Evolutionary conservation across 2,113 vertebrate genomes (phyloP).

Genomic region (Prunella himalayana): DNA sequence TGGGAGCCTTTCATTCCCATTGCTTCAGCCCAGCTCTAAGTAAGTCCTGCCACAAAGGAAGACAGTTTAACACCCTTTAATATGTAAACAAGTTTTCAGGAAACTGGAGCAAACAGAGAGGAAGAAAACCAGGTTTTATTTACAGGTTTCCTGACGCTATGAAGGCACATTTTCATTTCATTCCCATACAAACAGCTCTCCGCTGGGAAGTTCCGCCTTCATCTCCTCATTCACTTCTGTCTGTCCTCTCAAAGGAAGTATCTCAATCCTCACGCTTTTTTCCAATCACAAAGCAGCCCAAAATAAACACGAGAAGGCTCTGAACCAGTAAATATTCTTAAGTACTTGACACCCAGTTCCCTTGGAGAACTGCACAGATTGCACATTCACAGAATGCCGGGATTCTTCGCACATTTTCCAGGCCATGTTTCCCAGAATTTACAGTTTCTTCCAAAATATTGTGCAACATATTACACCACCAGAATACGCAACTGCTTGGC

Average conservation of each 20-base stretch:
- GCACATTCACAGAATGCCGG: background rate
- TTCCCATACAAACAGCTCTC: background rate
- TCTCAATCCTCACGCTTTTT: background rate
- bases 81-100: background rate
- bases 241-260: background rate
- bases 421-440: constrained; percentile 51
- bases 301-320: constrained; percentile 37
- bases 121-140: background rate
- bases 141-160: background rate
- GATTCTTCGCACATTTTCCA: constrained; percentile 45
- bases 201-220: background rate
- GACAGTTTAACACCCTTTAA: background rate
- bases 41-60: background rate
- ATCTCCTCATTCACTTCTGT: background rate
- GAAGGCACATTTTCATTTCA: background rate
- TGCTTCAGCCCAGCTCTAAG: background rate
- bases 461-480: background rate
- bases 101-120: background rate
- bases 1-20: background rate
- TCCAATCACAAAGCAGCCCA: constrained; percentile 1
- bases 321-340: background rate
- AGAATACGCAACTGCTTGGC: constrained; percentile 35
- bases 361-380: background rate
- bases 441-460: constrained; percentile 51
- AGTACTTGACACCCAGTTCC: background rate